Evolutionary conservation across 2,888 invertebrate species (phyloP).

Genomic region (Noctua comes): DNA sequence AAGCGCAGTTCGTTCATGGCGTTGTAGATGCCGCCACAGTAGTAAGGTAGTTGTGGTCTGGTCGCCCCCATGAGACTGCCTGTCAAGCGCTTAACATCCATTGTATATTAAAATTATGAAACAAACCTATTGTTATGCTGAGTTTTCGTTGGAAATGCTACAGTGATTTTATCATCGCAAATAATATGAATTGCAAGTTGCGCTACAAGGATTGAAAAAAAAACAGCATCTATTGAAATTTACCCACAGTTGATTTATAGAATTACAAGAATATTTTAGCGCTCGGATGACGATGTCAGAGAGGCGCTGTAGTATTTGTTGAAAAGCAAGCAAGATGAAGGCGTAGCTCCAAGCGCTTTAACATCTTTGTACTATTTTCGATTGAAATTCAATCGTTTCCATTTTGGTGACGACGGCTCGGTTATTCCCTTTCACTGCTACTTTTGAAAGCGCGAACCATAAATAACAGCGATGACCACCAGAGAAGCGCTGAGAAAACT

Average conservation of each 20-base stretch:
- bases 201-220: background rate
- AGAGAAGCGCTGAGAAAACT: background rate
- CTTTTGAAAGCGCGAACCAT: background rate
- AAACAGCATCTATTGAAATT: background rate
- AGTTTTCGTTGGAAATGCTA: background rate
- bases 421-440: background rate
- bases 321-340: background rate
- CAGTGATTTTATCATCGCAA: conserved; percentile 20
- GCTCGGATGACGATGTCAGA: background rate
- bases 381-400: background rate
- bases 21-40: background rate
- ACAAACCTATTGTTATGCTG: conserved; percentile 33
- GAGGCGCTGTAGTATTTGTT: background rate
- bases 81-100: conserved; percentile 23
- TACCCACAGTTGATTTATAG: background rate
- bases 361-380: background rate
- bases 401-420: background rate
- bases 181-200: conserved; percentile 18
- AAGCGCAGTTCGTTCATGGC: background rate
- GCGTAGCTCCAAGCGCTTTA: background rate
- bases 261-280: background rate
- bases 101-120: conserved; percentile 30
- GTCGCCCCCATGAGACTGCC: background rate
- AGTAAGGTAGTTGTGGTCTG: background rate
- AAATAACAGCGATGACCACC: background rate